phyloP scores from a whole-genome alignment of 1,140 invertebrate genomes.

The Heliconius nattereri region DNA sequence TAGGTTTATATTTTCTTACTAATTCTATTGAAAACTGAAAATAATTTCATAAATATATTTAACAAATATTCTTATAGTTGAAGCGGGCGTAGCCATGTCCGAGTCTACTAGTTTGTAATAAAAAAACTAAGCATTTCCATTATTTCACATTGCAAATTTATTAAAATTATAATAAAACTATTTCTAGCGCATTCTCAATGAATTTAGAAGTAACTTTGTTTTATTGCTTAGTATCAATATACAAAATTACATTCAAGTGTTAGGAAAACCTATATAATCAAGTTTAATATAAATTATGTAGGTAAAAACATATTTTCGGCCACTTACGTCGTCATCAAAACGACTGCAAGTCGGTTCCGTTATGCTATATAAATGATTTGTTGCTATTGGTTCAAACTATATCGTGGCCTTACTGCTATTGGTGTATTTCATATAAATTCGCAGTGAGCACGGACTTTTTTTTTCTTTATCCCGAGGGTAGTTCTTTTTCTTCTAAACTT shows the following conservation, averaged over 20 bases:
- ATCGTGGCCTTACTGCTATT: slow-evolving; percentile 38
- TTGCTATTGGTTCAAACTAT: slow-evolving; percentile 48
- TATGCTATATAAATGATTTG: slow-evolving; percentile 26
- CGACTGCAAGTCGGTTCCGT: slow-evolving; percentile 56
- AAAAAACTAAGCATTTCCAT: too few relatives aligned
- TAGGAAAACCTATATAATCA: not conserved
- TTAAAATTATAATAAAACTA: not conserved
- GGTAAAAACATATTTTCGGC: slow-evolving; percentile 56
- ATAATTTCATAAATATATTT: too few relatives aligned
- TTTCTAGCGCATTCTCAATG: not conserved
- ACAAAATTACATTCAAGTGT: not conserved
- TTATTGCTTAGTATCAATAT: not conserved
- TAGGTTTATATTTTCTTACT: too few relatives aligned
- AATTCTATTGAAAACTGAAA: too few relatives aligned
- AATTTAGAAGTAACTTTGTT: not conserved
- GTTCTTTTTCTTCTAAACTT: slow-evolving; percentile 58
- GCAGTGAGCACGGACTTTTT: slow-evolving; percentile 59
- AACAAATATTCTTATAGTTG: too few relatives aligned
- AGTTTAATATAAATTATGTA: slow-evolving; percentile 43
- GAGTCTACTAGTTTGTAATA: too few relatives aligned
- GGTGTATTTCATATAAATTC: slow-evolving; percentile 34
- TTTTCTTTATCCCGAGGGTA: slow-evolving; percentile 55
- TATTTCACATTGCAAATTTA: too few relatives aligned
- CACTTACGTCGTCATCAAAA: slow-evolving; percentile 43
- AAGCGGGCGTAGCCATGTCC: too few relatives aligned